Percentiles rank a stretch among this genome's conserved stretches.
phyloP scores from a whole-genome alignment of 2,113 vertebrate species.

The Todiramphus saurophagus region DNA sequence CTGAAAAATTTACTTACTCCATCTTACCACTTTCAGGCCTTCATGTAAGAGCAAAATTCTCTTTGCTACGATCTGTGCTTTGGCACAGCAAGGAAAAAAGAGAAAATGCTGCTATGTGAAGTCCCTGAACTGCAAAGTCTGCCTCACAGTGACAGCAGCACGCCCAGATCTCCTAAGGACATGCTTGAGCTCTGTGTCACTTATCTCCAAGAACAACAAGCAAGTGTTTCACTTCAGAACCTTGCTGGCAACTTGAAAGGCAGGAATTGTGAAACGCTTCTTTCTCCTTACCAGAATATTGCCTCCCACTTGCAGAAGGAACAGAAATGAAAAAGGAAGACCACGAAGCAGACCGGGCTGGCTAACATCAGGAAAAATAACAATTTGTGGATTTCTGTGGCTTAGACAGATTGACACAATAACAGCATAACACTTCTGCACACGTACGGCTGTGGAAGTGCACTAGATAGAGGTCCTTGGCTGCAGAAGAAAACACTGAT shows the following conservation, averaged over 20 bases:
- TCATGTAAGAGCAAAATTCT: neutral
- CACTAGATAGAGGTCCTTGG: neutral
- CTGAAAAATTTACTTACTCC: neutral
- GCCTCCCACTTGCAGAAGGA: neutral
- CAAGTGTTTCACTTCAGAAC: slow-evolving; percentile 1
- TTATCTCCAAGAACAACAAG: slow-evolving; percentile 7
- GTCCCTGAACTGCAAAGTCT: neutral
- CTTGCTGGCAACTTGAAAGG: neutral
- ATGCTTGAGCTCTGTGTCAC: neutral
- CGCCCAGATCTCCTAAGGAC: neutral
- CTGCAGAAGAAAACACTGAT: neutral
- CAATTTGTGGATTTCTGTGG: neutral
- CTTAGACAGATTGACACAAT: neutral
- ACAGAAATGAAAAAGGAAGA: neutral
- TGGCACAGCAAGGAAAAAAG: neutral
- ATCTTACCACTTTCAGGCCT: neutral
- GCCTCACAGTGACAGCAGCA: neutral
- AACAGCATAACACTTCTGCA: neutral
- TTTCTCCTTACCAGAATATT: neutral
- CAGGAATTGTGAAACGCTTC: neutral
- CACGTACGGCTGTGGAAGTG: neutral
- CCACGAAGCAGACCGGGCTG: neutral
- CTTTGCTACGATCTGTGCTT: neutral
- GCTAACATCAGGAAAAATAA: neutral
- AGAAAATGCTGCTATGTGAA: neutral